Base-by-base conservation (phyloP, 2,797 vertebrate genomes). In the Enoplosus armatus region DNA sequence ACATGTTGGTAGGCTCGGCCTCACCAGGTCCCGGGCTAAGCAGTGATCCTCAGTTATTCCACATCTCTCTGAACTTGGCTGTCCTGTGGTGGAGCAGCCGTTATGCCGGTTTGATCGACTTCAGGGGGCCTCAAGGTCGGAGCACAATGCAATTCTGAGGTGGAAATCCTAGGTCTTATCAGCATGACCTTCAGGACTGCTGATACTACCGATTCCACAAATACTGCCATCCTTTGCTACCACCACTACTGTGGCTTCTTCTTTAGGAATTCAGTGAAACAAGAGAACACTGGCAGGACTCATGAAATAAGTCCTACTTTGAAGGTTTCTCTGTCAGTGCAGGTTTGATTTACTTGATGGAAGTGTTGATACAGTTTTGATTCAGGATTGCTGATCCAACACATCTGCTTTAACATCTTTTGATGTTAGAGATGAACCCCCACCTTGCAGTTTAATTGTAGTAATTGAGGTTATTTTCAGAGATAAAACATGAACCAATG, bases 111-210 rank as follows among this genome's bases (percentile, higher is more conserved):
- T 93, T 93, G 93, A 93, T 93, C 88, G 87, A 93, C 92, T 95
- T 94, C 93, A 85, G 91, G 90, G 90, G 91, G 89, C 87, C 87
- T 90, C 84, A 94, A 95, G 94, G 95, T 95, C 88, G 81, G 33
- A 79, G 77, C 90, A 92, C 91, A 94, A 93, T 93, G 91, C 86
- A 85, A 86, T 89, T 86, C 91, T 81, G 86, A 86, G 91, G 90
- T 88, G 85, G 86, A 94, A 93, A 94, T 93, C 91, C 91, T 77
- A 81, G 85, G 91, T 91, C 88, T 96, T 96, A 96, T 95, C 95
- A 91, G 88, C 33, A 37, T 91, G 94, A 96, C 95, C 95, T 95
- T 95, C 93, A 93, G 79, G 88, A 90, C 85, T 76, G 91, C 92
- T 89, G 93, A 93, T 92, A 91, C 90, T 82, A 86, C 88, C 79